Evolutionary conservation across 2,888 invertebrate genomes (phyloP), one percentile per base, ranked within the genome.

Genomic region (Pristionchus fissidentatus): DNA sequence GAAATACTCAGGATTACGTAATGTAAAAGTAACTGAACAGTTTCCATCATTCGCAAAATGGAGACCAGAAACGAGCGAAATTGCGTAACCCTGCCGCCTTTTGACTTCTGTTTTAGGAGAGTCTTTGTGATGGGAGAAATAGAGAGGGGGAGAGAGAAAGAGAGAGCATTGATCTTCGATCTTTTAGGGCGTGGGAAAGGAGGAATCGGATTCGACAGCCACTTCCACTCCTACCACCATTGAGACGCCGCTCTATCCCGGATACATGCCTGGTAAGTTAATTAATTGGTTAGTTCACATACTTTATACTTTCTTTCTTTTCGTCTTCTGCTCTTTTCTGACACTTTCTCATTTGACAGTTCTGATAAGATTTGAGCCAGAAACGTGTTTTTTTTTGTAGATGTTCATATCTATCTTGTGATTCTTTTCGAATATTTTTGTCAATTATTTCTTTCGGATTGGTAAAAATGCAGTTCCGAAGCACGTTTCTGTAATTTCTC

Each of bases 151-250:
- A n/a, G n/a, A n/a, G n/a, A n/a, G n/a, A n/a, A n/a, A n/a, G 49
- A 13, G 49, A 13, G 49, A 49, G 10, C 13, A 19, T 13, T 49
- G 49, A n/a, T 62, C 60, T 29, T 60, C 57, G 4, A 26, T 57
- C 60, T 41, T 81, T 32, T 22, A 83, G 83, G 83, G 83, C 38
- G 83, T 83, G 10, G 83, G 83, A 4, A 83, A 83, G 73, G 83
- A 83, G 4, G 83, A 83, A 3, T 83, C 83, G 5, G 83, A 83
- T 26, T 73, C 83, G 3, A 70, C 70, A 8, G 35, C 83, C 52
- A 73, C 70, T 29, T 83, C 83, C n/a, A 83, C 83, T 73, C 73
- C 83, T 22, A 73, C 70, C 26, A 32, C 73, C 26, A 29, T 49
- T 38, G 83, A 70, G 49, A 26, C 83, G 2, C 46, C 49, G 0